Percentiles rank a stretch among this genome's conserved stretches.
These are phyloP conservation scores for Catostomus latipinnis DNA, from an alignment of 2,797 vertebrate species.

Conservation along the genomic window DNA sequence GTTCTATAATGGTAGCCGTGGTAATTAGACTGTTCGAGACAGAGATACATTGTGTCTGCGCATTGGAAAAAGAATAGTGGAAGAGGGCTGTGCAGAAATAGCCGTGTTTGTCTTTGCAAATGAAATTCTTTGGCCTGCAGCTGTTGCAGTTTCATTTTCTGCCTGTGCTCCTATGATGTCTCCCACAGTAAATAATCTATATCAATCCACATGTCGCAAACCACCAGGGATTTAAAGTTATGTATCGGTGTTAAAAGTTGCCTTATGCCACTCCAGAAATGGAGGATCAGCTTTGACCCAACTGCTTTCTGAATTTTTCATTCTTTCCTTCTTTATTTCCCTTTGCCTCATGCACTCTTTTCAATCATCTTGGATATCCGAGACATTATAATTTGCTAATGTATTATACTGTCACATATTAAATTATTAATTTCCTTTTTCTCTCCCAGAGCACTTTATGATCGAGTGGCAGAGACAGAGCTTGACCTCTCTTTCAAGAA, in stretches of 20 bases:
- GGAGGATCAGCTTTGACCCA: constrained; percentile 11
- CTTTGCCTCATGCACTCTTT: constrained; percentile 53
- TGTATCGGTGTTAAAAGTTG: constrained; percentile 43
- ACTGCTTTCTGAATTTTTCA: constrained; percentile 29
- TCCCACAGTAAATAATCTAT: constrained; percentile 72
- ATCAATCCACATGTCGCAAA: constrained; percentile 62
- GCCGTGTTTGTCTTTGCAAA: constrained; percentile 68
- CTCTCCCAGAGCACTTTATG: constrained; percentile 90
- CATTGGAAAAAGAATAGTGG: constrained; percentile 35
- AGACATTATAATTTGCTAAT: constrained; percentile 4
- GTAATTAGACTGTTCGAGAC: constrained; percentile 39
- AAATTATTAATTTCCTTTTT: constrained; percentile 43
- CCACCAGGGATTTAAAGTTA: constrained; percentile 61
- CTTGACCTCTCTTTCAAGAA: constrained; percentile 96
- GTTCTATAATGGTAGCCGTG: constrained; percentile 34
- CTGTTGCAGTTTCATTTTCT: constrained; percentile 75
- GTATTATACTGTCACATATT: constrained; percentile 44
- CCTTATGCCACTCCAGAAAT: constrained; percentile 14
- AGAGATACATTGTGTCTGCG: constrained; percentile 34
- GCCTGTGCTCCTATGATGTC: constrained; percentile 71
- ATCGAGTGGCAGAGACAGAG: constrained; percentile 88
- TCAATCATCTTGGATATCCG: constrained; percentile 52
- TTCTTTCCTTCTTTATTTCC: constrained; percentile 13
- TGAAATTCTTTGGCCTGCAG: constrained; percentile 64
- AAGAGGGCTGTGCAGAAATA: constrained; percentile 63